Evolutionary conservation across 2,113 vertebrate species (phyloP).

Genomic region (Labeo catla): DNA sequence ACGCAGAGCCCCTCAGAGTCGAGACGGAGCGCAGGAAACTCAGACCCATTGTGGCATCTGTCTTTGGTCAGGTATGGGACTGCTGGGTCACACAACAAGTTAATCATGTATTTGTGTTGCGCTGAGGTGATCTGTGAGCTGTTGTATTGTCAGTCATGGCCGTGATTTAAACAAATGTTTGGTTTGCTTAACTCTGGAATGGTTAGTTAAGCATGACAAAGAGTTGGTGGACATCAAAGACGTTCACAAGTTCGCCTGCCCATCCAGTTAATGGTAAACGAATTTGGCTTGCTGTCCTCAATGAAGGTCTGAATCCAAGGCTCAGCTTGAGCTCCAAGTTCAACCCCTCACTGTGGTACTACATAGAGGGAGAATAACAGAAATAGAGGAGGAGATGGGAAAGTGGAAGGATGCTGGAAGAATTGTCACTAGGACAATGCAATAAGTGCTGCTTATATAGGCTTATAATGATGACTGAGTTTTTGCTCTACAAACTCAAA

Average conservation of each 20-base stretch:
- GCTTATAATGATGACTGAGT: too few species aligned
- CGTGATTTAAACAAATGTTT: background rate
- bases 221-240: background rate
- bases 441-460: too few species aligned
- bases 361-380: too few species aligned
- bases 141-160: background rate
- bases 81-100: background rate
- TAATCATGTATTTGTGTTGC: background rate
- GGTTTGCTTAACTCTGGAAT: background rate
- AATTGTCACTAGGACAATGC: too few species aligned
- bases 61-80: constrained; percentile 79
- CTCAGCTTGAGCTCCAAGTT: too few species aligned
- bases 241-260: too few species aligned
- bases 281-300: too few species aligned
- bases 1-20: constrained; percentile 60
- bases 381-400: too few species aligned
- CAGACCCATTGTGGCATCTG: constrained; percentile 75
- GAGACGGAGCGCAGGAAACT: constrained; percentile 68
- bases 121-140: background rate
- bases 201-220: background rate
- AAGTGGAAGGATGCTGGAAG: too few species aligned
- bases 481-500: background rate
- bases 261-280: too few species aligned
- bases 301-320: too few species aligned
- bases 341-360: too few species aligned